Evolutionary conservation across 1,140 invertebrate species (phyloP).

Genomic region (Theocolax elegans): DNA sequence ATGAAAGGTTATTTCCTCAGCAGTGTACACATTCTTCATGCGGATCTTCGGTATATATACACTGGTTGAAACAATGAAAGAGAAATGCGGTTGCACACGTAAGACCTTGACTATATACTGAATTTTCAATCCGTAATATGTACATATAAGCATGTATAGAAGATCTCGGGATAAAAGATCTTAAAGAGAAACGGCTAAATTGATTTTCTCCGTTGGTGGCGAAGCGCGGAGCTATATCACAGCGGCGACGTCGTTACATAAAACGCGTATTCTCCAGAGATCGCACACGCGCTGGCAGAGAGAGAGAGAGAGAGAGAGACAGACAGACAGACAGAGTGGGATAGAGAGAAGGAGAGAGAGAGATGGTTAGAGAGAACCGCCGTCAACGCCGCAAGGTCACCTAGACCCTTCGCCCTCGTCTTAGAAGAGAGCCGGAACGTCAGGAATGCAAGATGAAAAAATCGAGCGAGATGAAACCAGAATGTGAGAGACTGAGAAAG

Average conservation of each 20-base stretch:
- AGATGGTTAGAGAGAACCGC: background rate
- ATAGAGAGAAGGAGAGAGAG: constrained; percentile 23
- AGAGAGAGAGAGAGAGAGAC: constrained; percentile 18
- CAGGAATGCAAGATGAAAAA: constrained; percentile 45
- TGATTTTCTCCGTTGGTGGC: no score
- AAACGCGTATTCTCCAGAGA: background rate
- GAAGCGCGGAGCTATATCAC: no score
- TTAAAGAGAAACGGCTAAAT: no score
- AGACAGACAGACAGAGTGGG: background rate
- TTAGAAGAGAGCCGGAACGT: constrained; percentile 21
- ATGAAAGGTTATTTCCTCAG: no score
- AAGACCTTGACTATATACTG: no score
- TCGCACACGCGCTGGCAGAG: constrained; percentile 9
- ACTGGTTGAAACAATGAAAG: no score
- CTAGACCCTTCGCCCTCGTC: constrained; percentile 42
- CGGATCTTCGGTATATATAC: no score
- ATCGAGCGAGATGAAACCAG: background rate
- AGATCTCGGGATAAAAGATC: no score
- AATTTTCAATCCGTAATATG: no score
- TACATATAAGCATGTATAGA: no score
- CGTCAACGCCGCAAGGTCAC: constrained; percentile 45
- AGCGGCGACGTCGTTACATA: background rate
- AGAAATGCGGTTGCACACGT: no score
- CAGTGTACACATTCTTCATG: no score
- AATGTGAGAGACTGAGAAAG: background rate